Evolutionary conservation across 2,113 vertebrate species (phyloP).

Genomic region (Phalacrocorax pelagicus): DNA sequence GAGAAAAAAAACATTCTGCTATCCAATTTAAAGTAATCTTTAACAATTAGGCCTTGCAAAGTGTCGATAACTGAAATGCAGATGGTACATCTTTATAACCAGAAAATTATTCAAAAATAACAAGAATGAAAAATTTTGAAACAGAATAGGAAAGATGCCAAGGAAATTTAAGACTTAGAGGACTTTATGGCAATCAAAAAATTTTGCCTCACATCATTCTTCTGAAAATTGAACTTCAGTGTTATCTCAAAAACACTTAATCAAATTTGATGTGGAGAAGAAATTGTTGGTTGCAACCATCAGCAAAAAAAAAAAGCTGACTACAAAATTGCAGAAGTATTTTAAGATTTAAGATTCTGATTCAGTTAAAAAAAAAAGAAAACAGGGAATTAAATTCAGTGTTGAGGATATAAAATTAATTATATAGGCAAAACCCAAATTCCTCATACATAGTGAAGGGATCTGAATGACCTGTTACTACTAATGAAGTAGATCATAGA

Average conservation of each 20-base stretch:
- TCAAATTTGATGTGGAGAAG: background rate
- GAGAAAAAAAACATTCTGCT: background rate
- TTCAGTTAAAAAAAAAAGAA: background rate
- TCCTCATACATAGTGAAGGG: background rate
- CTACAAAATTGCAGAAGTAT: background rate
- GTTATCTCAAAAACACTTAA: background rate
- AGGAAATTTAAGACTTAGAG: background rate
- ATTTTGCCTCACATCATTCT: background rate
- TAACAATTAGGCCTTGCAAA: background rate
- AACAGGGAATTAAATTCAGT: background rate
- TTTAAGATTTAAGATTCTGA: background rate
- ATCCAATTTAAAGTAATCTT: background rate
- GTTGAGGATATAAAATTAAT: background rate
- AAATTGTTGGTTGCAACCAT: background rate
- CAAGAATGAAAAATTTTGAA: fast-evolving
- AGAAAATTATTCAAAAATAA: background rate
- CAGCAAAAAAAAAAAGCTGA: background rate
- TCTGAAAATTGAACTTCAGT: background rate
- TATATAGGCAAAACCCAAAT: background rate
- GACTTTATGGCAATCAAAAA: background rate
- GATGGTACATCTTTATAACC: background rate
- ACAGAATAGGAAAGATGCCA: background rate
- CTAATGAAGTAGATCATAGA: background rate
- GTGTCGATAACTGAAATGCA: background rate
- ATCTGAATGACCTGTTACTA: background rate